Evolutionary conservation across 2,113 vertebrate species (phyloP).

Genomic region (Otis tarda): DNA sequence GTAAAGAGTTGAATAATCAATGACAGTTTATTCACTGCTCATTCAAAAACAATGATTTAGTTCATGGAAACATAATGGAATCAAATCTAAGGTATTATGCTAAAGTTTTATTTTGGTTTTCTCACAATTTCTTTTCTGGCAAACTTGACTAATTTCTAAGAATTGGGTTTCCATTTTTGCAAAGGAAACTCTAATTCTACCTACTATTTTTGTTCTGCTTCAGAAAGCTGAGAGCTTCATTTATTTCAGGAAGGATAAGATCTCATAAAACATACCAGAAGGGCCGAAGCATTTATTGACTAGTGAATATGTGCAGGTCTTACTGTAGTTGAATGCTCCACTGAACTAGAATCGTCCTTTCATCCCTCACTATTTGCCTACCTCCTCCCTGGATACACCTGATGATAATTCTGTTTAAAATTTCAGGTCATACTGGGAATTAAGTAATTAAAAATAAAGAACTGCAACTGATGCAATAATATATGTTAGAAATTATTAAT

Average conservation of each 20-base stretch:
- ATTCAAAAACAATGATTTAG: background rate
- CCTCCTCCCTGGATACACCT: background rate
- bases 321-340: background rate
- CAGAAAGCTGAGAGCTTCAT: background rate
- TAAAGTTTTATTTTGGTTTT: background rate
- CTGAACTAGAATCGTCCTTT: background rate
- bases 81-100: no score
- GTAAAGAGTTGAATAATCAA: background rate
- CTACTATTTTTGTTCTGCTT: background rate
- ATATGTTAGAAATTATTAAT: background rate
- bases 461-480: background rate
- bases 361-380: background rate
- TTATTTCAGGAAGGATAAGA: background rate
- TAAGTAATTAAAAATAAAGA: background rate
- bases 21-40: background rate
- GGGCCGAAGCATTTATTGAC: background rate
- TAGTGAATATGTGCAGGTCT: background rate
- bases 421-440: background rate
- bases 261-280: background rate
- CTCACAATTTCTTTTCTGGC: background rate
- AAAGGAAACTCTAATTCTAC: background rate
- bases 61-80: background rate
- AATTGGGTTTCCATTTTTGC: background rate
- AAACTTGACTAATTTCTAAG: accelerated
- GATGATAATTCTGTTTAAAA: background rate